Conservation (phyloP, 2,797 vertebrate genomes). For the Enteromius unitaeniatus region DNA sequence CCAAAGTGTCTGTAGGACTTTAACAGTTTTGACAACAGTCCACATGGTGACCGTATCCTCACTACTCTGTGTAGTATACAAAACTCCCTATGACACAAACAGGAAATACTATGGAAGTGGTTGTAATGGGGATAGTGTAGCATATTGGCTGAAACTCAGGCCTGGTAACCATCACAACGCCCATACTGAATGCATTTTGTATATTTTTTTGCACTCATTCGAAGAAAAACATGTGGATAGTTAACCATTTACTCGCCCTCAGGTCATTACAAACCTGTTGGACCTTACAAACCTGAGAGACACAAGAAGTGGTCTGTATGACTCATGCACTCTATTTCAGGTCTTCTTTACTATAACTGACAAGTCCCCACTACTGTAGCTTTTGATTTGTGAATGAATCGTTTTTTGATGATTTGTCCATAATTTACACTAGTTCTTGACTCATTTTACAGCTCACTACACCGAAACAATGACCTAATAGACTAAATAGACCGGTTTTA, state of each 20-base stretch:
- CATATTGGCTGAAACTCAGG: not conserved
- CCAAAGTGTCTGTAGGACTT: not conserved
- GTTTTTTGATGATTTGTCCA: not conserved
- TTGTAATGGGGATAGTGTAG: not conserved
- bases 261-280: not conserved
- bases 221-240: not conserved
- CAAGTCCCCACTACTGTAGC: not conserved
- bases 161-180: not conserved
- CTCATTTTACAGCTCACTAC: not conserved
- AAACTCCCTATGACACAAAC: slow-evolving; percentile 52
- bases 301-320: not conserved
- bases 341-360: not conserved
- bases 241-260: not conserved
- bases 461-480: not conserved
- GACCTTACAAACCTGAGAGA: not conserved
- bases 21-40: not conserved
- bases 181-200: not conserved
- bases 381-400: not conserved
- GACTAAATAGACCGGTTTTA: not conserved
- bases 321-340: not conserved
- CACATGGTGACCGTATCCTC: not conserved
- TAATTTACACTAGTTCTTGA: not conserved
- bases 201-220: not conserved
- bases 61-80: not conserved
- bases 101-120: slow-evolving; percentile 50